phyloP scores from a whole-genome alignment of 2,797 vertebrate species.

The Intellagama lesueurii region DNA sequence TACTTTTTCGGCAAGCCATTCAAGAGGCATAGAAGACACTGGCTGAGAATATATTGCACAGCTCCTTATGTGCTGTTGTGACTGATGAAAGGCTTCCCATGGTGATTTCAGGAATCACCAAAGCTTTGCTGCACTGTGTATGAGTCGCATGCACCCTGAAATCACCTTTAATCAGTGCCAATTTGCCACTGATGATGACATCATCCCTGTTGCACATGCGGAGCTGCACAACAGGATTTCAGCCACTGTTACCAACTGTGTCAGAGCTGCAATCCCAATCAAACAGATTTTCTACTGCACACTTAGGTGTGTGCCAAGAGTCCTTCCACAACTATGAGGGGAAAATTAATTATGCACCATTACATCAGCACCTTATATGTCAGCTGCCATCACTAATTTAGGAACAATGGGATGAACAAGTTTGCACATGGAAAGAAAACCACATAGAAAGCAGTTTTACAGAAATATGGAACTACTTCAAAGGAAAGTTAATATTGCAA shows the following conservation, averaged over 20 bases:
- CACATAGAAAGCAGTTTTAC: not conserved
- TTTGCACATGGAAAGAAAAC: slow-evolving; percentile 22
- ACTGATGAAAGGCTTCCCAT: too few species aligned
- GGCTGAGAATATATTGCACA: too few species aligned
- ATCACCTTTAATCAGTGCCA: too few species aligned
- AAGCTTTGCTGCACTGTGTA: too few species aligned
- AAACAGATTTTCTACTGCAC: not conserved
- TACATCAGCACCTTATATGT: not conserved
- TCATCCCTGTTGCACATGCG: too few species aligned
- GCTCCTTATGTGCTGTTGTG: too few species aligned
- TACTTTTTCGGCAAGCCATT: too few species aligned
- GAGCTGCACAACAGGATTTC: too few species aligned
- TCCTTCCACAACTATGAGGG: not conserved
- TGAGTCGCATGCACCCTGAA: too few species aligned
- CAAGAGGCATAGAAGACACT: too few species aligned
- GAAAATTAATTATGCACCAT: not conserved
- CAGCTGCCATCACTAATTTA: not conserved
- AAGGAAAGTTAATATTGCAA: slow-evolving; percentile 34
- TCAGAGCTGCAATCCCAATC: not conserved
- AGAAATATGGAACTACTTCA: not conserved
- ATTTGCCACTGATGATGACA: too few species aligned
- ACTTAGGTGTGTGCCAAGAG: not conserved
- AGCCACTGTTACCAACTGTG: not conserved
- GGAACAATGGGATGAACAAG: not conserved
- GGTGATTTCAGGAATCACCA: too few species aligned